Evolutionary conservation across 1,140 invertebrate genomes (phyloP).

Genomic region (Orius insidiosus): DNA sequence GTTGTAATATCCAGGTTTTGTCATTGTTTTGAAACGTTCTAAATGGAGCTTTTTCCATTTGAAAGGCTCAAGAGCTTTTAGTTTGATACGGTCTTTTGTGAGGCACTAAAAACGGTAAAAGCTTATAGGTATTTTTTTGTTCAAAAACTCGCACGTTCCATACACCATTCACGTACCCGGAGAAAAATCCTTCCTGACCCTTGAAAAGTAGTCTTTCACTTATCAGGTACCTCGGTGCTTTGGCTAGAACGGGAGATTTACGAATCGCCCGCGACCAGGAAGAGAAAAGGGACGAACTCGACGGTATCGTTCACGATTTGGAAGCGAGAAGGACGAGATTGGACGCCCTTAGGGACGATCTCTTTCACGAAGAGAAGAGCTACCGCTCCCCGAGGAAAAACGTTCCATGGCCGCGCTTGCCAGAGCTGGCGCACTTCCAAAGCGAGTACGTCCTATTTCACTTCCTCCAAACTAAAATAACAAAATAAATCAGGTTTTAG

Average conservation of each 20-base stretch:
- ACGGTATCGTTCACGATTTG: conserved; percentile 16
- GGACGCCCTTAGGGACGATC: conserved; percentile 17
- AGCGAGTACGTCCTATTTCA: not conserved
- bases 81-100: too few relatives aligned
- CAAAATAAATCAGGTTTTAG: not conserved
- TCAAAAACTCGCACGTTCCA: too few relatives aligned
- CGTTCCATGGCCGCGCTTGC: conserved; percentile 18
- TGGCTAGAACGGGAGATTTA: conserved; percentile 18
- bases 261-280: conserved; percentile 12
- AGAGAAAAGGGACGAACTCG: conserved; percentile 17
- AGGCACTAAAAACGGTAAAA: too few relatives aligned
- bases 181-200: too few relatives aligned
- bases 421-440: conserved; percentile 16
- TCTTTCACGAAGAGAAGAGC: conserved; percentile 17
- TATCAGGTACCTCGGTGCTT: conserved; percentile 18
- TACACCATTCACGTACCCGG: too few relatives aligned
- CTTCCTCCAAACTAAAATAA: not conserved
- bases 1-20: too few relatives aligned
- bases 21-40: too few relatives aligned
- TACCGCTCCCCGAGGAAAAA: conserved; percentile 13
- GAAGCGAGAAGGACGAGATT: conserved; percentile 15
- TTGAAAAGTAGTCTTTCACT: not conserved
- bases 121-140: too few relatives aligned
- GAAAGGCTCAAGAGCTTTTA: too few relatives aligned
- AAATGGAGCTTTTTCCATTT: too few relatives aligned